A percentile compares a stretch with the other conserved stretches of the same genome.
phyloP scores from a whole-genome alignment of 2,113 vertebrate species.

The Kryptolebias marmoratus region DNA sequence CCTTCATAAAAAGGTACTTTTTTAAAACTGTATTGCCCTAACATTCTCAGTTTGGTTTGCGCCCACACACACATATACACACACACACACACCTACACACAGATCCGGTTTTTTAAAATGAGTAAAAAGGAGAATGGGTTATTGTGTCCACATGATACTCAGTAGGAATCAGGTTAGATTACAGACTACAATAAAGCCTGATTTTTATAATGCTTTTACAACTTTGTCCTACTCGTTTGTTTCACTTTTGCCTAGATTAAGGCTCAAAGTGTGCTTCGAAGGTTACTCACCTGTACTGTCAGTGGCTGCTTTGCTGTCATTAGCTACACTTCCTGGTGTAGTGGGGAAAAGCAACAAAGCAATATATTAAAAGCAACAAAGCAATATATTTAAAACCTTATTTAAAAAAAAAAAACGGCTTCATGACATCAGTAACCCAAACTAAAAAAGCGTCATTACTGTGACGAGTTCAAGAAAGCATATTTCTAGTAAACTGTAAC shows the following conservation, averaged over 20 bases:
- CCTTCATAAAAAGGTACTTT: too few species aligned
- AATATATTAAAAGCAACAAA: background rate
- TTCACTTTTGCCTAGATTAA: slow-evolving; percentile 16
- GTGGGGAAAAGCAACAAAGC: background rate
- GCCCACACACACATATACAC: too few species aligned
- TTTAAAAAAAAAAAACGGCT: too few species aligned
- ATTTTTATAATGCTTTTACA: background rate
- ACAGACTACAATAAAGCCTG: background rate
- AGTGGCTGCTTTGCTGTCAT: slow-evolving; percentile 26
- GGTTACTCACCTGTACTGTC: slow-evolving; percentile 44
- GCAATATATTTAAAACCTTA: background rate
- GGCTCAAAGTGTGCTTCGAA: background rate
- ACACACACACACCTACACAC: too few species aligned
- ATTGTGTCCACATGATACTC: background rate
- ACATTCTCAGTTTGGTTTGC: too few species aligned
- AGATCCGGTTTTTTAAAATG: too few species aligned
- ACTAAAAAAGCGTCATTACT: background rate
- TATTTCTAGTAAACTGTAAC: background rate
- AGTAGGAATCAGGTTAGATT: background rate
- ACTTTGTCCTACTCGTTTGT: background rate
- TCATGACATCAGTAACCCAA: background rate
- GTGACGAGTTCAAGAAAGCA: background rate
- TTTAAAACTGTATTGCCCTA: too few species aligned
- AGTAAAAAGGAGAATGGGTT: too few species aligned
- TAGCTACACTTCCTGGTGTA: slow-evolving; percentile 45